A percentile compares a stretch with the other conserved stretches of the same genome.
These are phyloP conservation scores for Bubo bubo DNA, from an alignment of 2,113 vertebrate genomes.

Conservation along the genomic window DNA sequence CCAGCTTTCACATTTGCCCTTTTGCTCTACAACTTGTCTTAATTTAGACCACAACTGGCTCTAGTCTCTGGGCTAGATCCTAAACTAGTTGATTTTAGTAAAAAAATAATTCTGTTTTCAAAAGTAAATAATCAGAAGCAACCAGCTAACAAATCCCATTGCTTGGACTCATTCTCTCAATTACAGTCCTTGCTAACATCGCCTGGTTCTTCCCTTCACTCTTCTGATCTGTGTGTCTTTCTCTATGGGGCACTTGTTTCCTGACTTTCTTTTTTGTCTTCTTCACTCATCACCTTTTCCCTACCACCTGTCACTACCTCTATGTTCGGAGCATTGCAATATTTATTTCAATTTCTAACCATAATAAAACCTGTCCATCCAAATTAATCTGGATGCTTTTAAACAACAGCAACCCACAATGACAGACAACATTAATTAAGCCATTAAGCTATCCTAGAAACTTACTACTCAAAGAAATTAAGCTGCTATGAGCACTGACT, in stretches of 20 bases:
- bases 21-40: not conserved
- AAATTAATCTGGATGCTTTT: not conserved
- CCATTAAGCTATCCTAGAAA: not conserved
- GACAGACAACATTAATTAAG: constrained; percentile 15
- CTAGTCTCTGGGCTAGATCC: not conserved
- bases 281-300: not conserved
- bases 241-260: not conserved
- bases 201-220: not conserved
- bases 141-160: not conserved
- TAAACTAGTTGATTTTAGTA: not conserved
- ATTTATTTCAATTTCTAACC: constrained; percentile 28
- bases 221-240: not conserved
- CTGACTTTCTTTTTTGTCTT: not conserved
- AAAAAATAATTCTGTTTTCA: not conserved
- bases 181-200: not conserved
- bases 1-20: not conserved
- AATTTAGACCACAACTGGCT: not conserved
- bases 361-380: not conserved
- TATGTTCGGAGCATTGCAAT: not conserved
- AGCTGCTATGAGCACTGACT: not conserved
- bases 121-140: not conserved
- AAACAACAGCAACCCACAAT: not conserved
- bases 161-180: not conserved
- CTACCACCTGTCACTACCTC: not conserved
- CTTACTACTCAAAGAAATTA: not conserved